Evolutionary conservation across 2,113 vertebrate species (phyloP).

Genomic region (Cephalopholis sonnerati): DNA sequence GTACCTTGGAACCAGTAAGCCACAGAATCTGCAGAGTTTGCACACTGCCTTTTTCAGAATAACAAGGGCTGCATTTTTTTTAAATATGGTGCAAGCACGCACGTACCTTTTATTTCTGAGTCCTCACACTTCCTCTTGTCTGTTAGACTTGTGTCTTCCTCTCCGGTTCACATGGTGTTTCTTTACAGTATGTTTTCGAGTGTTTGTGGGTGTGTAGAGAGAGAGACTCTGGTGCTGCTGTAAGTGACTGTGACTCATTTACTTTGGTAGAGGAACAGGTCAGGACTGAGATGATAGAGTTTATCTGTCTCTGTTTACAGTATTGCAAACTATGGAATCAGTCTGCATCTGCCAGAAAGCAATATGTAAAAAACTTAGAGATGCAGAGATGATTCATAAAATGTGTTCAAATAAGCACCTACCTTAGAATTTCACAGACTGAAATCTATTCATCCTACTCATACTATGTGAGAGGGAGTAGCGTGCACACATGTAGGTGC

Average conservation of each 20-base stretch:
- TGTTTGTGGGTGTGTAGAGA: conserved; percentile 20
- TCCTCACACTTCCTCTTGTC: conserved; percentile 58
- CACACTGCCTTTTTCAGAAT: conserved; percentile 51
- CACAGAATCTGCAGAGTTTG: conserved; percentile 72
- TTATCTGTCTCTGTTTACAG: conserved; percentile 8
- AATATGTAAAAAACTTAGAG: neutral
- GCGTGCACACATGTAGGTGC: neutral
- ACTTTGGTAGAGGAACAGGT: conserved; percentile 9
- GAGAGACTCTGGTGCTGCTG: neutral
- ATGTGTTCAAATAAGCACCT: neutral
- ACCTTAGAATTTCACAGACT: neutral
- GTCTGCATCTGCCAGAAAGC: neutral
- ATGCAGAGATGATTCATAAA: neutral
- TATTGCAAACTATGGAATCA: neutral
- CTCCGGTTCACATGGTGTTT: neutral
- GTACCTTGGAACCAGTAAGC: conserved; percentile 72
- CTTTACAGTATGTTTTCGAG: neutral
- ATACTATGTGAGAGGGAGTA: neutral
- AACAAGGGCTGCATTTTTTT: conserved; percentile 52
- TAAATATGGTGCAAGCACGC: conserved; percentile 42
- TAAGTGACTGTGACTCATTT: conserved; percentile 44
- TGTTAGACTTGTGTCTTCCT: neutral
- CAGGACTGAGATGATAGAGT: neutral
- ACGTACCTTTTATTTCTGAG: conserved; percentile 35
- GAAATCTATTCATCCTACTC: neutral